These are phyloP conservation scores for Danio albolineatus DNA, from an alignment of 2,797 vertebrate species.

Conservation along the genomic window DNA sequence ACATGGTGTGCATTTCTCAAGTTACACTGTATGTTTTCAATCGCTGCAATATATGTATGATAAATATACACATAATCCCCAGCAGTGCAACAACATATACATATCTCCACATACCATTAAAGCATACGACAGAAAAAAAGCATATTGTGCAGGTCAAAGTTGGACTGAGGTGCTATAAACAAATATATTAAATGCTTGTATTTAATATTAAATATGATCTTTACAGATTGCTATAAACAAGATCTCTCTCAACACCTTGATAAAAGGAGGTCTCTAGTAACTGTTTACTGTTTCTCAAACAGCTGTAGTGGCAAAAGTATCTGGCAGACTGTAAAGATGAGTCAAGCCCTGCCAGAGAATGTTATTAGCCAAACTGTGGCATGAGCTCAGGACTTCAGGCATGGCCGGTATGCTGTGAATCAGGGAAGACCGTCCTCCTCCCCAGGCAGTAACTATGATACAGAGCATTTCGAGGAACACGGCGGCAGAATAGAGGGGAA, in stretches of 20 bases:
- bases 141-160: not conserved
- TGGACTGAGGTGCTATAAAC: not conserved
- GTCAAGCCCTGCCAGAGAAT: constrained; percentile 54
- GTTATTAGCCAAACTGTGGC: constrained; percentile 42
- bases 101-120: not conserved
- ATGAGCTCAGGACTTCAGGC: constrained; percentile 41
- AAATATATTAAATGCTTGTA: constrained; percentile 13
- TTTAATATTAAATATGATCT: not conserved
- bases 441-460: constrained; percentile 4
- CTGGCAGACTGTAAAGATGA: constrained; percentile 49
- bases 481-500: not conserved
- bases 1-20: constrained; percentile 24
- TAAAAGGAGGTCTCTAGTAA: constrained; percentile 30
- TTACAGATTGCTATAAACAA: constrained; percentile 13
- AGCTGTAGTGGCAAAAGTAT: constrained; percentile 53
- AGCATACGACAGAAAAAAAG: not conserved
- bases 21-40: constrained; percentile 25
- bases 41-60: not conserved
- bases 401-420: constrained; percentile 46
- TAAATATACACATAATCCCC: not conserved
- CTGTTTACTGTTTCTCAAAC: constrained; percentile 54
- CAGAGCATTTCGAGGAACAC: not conserved
- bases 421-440: constrained; percentile 22
- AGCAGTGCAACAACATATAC: constrained; percentile 15
- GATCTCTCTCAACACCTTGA: not conserved